phyloP scores from a whole-genome alignment of 2,113 vertebrate genomes.

The Columbina picui region DNA sequence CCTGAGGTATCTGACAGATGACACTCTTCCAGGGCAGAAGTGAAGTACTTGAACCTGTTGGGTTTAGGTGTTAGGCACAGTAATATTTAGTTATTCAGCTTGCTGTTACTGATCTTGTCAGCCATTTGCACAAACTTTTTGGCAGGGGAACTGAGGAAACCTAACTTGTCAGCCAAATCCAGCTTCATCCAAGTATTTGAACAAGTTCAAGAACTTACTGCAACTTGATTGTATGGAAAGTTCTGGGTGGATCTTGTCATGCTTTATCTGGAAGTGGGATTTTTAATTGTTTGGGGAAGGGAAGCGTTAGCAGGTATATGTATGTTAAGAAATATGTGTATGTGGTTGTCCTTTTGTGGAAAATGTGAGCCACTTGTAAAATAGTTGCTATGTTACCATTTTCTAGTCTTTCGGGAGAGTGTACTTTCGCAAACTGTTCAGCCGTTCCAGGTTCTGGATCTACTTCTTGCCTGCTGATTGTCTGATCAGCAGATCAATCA shows the following conservation, averaged over 20 bases:
- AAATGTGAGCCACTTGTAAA: not conserved
- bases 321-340: not conserved
- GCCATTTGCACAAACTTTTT: not conserved
- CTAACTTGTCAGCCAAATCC: not conserved
- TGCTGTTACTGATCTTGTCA: not conserved
- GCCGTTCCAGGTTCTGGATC: not conserved
- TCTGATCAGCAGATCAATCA: not conserved
- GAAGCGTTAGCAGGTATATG: not conserved
- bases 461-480: not conserved
- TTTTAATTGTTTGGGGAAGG: not conserved
- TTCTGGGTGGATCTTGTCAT: not conserved
- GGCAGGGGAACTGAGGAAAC: not conserved
- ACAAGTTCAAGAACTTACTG: not conserved
- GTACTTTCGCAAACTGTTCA: not conserved
- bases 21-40: not conserved
- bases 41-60: not conserved
- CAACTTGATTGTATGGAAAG: not conserved
- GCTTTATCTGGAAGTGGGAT: not conserved
- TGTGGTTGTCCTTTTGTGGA: not conserved
- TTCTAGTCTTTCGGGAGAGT: not conserved
- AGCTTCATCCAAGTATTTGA: not conserved
- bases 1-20: not conserved
- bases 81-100: not conserved
- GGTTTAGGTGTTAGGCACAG: not conserved
- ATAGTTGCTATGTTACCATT: fast-evolving